phyloP scores from a whole-genome alignment of 2,113 vertebrate species.

The Prionailurus viverrinus region DNA sequence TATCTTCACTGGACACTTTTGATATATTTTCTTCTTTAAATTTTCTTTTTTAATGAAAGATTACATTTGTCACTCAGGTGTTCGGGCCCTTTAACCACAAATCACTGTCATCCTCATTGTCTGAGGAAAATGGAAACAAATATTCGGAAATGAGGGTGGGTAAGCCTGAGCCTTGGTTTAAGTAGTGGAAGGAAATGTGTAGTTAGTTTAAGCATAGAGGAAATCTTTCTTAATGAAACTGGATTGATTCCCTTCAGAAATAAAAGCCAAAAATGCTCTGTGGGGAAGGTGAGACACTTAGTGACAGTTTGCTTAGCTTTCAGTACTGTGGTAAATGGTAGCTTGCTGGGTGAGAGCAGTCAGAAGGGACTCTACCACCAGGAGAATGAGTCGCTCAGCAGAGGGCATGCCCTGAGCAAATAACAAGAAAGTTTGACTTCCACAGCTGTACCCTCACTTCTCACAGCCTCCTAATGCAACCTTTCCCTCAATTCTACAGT shows the following conservation, averaged over 20 bases:
- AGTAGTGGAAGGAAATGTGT: constrained; percentile 14
- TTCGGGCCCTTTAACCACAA: neutral
- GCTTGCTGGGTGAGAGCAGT: neutral
- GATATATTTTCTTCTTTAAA: constrained; percentile 18
- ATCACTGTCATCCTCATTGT: constrained; percentile 32
- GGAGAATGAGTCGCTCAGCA: too few species aligned
- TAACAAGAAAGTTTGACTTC: neutral
- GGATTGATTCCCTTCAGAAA: constrained; percentile 42
- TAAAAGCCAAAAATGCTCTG: constrained; percentile 16
- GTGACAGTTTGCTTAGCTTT: neutral
- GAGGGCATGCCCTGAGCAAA: neutral
- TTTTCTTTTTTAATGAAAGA: neutral
- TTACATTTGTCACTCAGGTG: neutral
- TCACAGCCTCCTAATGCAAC: neutral
- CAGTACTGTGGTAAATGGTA: neutral
- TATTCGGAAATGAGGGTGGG: neutral
- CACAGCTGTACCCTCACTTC: accelerated
- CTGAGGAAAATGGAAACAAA: constrained; percentile 55
- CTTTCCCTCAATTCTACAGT: neutral
- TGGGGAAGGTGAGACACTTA: neutral
- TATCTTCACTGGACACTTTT: neutral
- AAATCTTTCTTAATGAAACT: constrained; percentile 29
- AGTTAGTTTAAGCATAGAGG: constrained; percentile 13
- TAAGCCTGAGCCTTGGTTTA: constrained; percentile 3
- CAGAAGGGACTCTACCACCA: neutral